Evolutionary conservation across 1,140 invertebrate genomes (phyloP), one percentile per base, ranked within the genome.

Genomic region (Papilio aristodemus): DNA sequence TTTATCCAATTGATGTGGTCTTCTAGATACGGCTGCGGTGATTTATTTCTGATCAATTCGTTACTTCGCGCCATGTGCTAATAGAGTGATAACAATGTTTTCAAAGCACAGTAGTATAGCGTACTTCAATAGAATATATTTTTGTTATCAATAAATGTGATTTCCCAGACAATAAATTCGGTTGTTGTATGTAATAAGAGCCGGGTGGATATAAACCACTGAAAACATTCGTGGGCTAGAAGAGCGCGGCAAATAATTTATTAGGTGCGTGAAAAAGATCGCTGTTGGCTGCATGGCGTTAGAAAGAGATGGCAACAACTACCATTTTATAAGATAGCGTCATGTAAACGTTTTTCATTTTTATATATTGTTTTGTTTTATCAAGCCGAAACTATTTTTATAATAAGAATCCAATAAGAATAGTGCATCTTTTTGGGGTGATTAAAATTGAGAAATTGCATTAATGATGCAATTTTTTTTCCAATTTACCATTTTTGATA

Each of bases 161-260:
- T 22, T 54, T 10, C 17, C 19, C 27, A 2, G 6, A 32, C 27
- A 32, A 41, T 43, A 54, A 54, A 54, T 54, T 54, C 46, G 4
- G 19, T 54, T 54, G 17, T 32, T 54, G 46, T 54, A 54, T 54
- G 46, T 54, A 54, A 54, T 54, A 54, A 54, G 19, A 54, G 10
- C 46, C 46, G 46, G 19, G 17, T 19, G 46, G 46, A 54, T 54
- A 17, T 13, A 54, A 54, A 22, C 19, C 19, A 22, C 11, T 54
- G 46, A 54, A 22, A 22, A 54, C 46, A 54, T 54, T 54, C 46
- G 46, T 25, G 46, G 6, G 9, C 19, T 54, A 25, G 46, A 54
- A 25, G 22, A 54, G 46, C 22, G 19, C 46, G 46, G 46, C 46
- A 14, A 22, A 46, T 46, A 46, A 46, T 46, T 46, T 46, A 14